Evolutionary conservation across 2,113 vertebrate species (phyloP), one percentile per base, ranked within the genome.

Genomic region (Oncorhynchus gorbuscha): DNA sequence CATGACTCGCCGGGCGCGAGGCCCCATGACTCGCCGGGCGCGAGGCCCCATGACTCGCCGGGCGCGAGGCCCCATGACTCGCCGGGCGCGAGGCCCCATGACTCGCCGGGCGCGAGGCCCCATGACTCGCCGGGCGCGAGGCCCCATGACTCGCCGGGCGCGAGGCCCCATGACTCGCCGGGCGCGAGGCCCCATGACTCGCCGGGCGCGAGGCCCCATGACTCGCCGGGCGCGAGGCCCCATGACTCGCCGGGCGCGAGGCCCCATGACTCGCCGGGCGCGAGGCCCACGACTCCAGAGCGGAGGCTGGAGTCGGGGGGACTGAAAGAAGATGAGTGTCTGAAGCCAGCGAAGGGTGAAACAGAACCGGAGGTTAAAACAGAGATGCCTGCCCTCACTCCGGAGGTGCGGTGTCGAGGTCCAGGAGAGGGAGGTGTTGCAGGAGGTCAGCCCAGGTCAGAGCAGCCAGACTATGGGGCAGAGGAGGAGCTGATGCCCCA

Each of bases 401-500:
- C 91, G 0, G 95, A 96, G 30, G 88, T 76, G 67, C 90, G 22
- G 13, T 45, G 49, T 22, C 28, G 0, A 8, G 30, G 30, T 28
- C 30, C 7, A 22, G 20, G 73, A 22, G 22, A 12, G 0, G 72
- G 79, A 26, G 83, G 67, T 1, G 14, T 78, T 3, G 82, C 90
- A 1, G 71, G 39, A 12, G 39, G 89, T 35, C 66, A 58, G 48
- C 91, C 91, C 0, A 87, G 86, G 74, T 55, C 71, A 85, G 83
- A 89, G 32, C 55, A 89, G 3, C 90, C 93, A 4, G 39, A 69
- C 6, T 30, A 39, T 30, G 59, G 22, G 39, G 72, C 72, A n/a
- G 22, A 61, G 11, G 94, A 95, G 2, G 95, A 96, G 32, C 58
- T 92, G 0, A 95, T 97, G 93, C 95, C 96, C 3, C 93, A 96